Base-by-base conservation (phyloP, 2,888 invertebrate species). In the Anorthoa munda region DNA sequence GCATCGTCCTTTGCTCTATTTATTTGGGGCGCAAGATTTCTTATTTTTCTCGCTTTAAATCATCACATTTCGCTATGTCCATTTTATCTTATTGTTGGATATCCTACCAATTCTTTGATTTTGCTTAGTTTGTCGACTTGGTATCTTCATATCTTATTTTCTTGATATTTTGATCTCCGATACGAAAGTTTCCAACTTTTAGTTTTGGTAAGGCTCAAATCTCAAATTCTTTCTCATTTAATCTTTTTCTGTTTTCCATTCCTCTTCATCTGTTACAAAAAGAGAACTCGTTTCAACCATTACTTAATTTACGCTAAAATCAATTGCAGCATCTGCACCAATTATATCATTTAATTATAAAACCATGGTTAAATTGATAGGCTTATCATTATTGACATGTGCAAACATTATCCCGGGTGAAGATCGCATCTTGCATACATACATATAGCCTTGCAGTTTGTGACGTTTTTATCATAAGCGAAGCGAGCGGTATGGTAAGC, bases 341-440 rank as follows among this genome's bases (percentile, higher is more conserved):
- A 84, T 86, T 26, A 86, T 82, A 82, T 77, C 75, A 48, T 74
- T 48, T 12, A 72, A 74, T 83, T 83, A 83, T 75, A 72, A 79
- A 85, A 84, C 81, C 83, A 50, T 66, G 58, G 75, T 86, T 84
- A 78, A 83, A 85, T 82, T 83, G 77, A 90, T 89, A 83, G 67
- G 72, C 59, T 69, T 79, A 73, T 69, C 66, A 59, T 67, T 73
- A 82, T 77, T 77, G 77, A 72, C 78, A 65, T 77, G 65, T 53
- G 61, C 77, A 80, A 85, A 72, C 76, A 79, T 72, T 72, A 71
- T n/a, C 39, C 13, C 45, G 65, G 39, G 46, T 48, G 66, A 75
- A 74, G 59, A 71, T 61, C 56, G 12, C 46, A 72, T 76, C 67
- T 70, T 79, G 80, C 66, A 71, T 84, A 66, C 67, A n/a, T n/a